Evolutionary conservation across 2,113 vertebrate genomes (phyloP), one percentile per base, ranked within the genome.

Genomic region (Notechis scutatus): DNA sequence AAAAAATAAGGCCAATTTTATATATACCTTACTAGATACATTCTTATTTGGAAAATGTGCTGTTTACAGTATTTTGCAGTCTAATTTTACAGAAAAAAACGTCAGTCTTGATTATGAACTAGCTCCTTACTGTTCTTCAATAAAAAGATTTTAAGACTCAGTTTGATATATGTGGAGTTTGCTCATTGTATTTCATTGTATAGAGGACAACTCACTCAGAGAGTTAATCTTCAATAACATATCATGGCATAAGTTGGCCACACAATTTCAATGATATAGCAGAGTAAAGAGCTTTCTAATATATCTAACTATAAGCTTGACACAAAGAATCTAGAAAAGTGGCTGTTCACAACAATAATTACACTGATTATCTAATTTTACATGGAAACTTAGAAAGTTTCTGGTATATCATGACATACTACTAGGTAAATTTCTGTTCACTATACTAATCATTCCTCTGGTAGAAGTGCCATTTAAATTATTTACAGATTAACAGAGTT

Each of bases 401-500:
- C 34, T 91, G 64, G 54, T 55, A 91, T 11, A 89, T 86, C 26
- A 86, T 57, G 57, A 21, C 42, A 2, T 69, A 81, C 20, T 69
- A 18, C 23, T 42, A 26, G 54, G 3, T 52, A 92, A 26, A 74
- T 88, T 6, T n/a, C 61, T 52, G n/a, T 64, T 34, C 54, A 14
- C 15, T 64, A 7, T 52, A 88, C 15, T 39, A 52, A 64, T 39
- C 9, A 15, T 64, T 74, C 3, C 20, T 55, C 69, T 9, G 45
- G 10, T 21, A 92, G 15, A 92, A 52, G n/a, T 24, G 61, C 11
- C 9, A 52, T 34, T 90, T 42, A 61, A 85, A 18, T 85, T 6
- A 42, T 42, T 14, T 21, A 29, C 24, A 85, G 93, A 93, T 95
- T 91, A 95, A 1, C 57, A 23, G 29, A 55, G 86, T 14, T 88